These are phyloP conservation scores for Chlamydotis undulata DNA, from an alignment of 2,113 vertebrate genomes.

Conservation along the genomic window DNA sequence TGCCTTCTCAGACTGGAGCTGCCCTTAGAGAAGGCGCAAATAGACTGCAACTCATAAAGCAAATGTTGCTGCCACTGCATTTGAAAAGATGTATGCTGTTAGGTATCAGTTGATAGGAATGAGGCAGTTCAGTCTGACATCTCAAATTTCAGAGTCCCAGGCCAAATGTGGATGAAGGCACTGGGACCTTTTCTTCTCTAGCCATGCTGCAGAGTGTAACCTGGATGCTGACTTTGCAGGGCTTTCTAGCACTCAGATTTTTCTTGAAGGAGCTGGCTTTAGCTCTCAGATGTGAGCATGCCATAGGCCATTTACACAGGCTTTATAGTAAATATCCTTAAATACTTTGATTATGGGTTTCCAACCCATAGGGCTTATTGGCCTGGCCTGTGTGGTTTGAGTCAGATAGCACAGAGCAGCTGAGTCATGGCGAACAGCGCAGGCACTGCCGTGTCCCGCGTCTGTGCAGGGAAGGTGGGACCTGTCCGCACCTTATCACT, in stretches of 20 bases:
- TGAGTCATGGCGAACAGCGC: fast-evolving
- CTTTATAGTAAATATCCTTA: neutral
- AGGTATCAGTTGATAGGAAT: neutral
- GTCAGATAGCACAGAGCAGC: neutral
- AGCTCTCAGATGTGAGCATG: neutral
- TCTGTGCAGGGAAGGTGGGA: neutral
- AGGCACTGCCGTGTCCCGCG: neutral
- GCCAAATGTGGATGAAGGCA: neutral
- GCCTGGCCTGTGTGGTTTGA: neutral
- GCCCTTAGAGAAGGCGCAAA: neutral
- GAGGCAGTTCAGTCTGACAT: neutral
- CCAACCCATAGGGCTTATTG: neutral
- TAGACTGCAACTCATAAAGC: neutral
- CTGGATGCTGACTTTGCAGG: neutral
- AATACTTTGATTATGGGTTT: slow-evolving; percentile 4
- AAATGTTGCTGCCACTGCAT: neutral
- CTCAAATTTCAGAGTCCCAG: neutral
- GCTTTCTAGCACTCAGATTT: neutral
- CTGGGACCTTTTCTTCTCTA: neutral
- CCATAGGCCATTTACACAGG: neutral
- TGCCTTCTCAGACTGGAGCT: neutral
- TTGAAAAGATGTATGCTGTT: neutral
- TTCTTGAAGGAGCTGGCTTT: neutral
- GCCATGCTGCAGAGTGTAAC: neutral
- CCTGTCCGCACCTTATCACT: neutral